A percentile compares a stretch with the other conserved stretches of the same genome.
These are phyloP conservation scores for Pagetopsis macropterus DNA, from an alignment of 2,797 vertebrate genomes.

Conservation along the genomic window DNA sequence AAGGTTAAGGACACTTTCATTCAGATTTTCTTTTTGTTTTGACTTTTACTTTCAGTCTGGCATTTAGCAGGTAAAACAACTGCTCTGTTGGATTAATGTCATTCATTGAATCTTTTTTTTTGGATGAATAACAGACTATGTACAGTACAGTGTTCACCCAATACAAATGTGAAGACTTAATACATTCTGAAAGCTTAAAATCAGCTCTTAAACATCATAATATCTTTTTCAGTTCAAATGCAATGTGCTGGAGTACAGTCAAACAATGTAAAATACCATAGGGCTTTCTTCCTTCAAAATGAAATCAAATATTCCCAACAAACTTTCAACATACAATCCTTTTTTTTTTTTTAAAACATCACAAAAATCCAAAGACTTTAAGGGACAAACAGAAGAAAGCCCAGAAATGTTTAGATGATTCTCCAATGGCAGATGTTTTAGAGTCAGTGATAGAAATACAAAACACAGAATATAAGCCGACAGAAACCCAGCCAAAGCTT, in stretches of 20 bases:
- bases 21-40: background rate
- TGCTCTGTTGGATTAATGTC: background rate
- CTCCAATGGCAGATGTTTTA: too few species aligned
- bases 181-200: background rate
- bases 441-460: too few species aligned
- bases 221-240: background rate
- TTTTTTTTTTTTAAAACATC: background rate
- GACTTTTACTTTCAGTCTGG: background rate
- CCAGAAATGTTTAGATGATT: slow-evolving; percentile 15
- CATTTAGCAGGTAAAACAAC: background rate
- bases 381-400: slow-evolving; percentile 10
- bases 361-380: background rate
- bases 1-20: background rate
- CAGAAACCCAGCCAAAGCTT: slow-evolving; percentile 11
- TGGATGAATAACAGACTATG: background rate
- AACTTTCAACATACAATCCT: slow-evolving; percentile 21
- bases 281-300: slow-evolving; percentile 12
- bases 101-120: background rate
- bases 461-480: background rate
- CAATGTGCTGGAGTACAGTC: background rate
- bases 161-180: background rate
- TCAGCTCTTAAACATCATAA: background rate
- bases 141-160: background rate
- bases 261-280: background rate
- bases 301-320: slow-evolving; percentile 6